These are phyloP conservation scores for Notechis scutatus DNA, from an alignment of 2,113 vertebrate genomes.

Conservation along the genomic window DNA sequence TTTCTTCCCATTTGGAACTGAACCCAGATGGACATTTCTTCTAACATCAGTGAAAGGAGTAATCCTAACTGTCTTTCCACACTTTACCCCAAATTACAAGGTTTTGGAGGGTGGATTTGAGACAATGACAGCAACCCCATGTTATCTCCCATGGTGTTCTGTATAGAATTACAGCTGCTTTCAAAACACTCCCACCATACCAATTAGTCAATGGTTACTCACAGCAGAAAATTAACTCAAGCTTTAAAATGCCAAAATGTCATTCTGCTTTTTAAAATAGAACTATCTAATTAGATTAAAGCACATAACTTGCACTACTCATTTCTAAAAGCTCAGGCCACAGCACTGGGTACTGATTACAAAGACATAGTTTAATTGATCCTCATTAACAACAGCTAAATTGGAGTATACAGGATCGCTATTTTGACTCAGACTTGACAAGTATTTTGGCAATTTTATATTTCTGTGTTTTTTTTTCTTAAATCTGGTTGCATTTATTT, in stretches of 20 bases:
- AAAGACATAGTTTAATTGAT: conserved; percentile 6
- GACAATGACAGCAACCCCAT: not conserved
- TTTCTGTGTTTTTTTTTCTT: not conserved
- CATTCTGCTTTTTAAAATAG: not conserved
- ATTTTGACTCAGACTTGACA: not conserved
- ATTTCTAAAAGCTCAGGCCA: not conserved
- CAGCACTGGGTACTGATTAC: not conserved
- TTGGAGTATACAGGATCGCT: not conserved
- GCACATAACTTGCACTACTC: not conserved
- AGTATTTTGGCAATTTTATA: not conserved
- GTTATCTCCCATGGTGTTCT: not conserved
- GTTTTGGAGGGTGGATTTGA: not conserved
- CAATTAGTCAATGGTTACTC: conserved; percentile 20
- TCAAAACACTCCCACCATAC: conserved; percentile 21
- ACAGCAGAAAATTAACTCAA: conserved; percentile 20
- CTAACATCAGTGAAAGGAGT: not conserved
- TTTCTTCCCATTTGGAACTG: too few relatives aligned
- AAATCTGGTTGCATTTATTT: not conserved
- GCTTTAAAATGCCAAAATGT: not conserved
- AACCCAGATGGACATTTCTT: too few relatives aligned
- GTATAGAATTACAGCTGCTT: not conserved
- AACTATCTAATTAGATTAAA: conserved; percentile 29
- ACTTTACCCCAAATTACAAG: not conserved
- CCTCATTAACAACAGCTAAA: conserved; percentile 6
- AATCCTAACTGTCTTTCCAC: not conserved